phyloP scores from a whole-genome alignment of 2,888 invertebrate species.

The Latheticus oryzae region DNA sequence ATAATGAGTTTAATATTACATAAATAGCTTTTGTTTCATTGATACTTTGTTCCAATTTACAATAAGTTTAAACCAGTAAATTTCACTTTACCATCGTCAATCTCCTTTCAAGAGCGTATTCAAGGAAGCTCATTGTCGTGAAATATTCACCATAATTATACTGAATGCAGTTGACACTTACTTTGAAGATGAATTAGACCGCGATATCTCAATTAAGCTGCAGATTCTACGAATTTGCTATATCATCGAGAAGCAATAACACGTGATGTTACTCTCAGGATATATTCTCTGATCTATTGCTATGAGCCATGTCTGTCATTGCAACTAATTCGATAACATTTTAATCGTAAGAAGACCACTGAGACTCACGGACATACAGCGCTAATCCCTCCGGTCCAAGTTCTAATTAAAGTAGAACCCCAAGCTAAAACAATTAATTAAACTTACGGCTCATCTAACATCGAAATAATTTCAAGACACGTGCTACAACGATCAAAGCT shows the following conservation, averaged over 20 bases:
- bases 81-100: no score
- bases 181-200: neutral
- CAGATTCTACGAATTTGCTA: conserved; percentile 5
- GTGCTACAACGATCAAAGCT: no score
- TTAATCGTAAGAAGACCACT: conserved; percentile 11
- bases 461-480: conserved; percentile 32
- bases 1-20: no score
- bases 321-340: conserved; percentile 16
- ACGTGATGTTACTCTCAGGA: conserved; percentile 21
- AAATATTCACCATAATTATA: conserved; percentile 19
- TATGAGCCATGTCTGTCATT: conserved; percentile 25
- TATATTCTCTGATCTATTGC: conserved; percentile 29
- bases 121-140: no score
- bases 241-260: conserved; percentile 15
- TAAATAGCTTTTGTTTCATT: no score
- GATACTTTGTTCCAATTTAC: no score
- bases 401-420: conserved; percentile 32
- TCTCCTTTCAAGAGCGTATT: no score
- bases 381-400: conserved; percentile 34
- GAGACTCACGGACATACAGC: conserved; percentile 17
- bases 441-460: conserved; percentile 26
- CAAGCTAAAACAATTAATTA: conserved; percentile 32
- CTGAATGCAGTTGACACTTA: conserved; percentile 6
- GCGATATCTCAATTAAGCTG: conserved; percentile 1
- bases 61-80: no score